Base-by-base conservation (phyloP, 2,113 vertebrate species). In the Struthidea cinerea region DNA sequence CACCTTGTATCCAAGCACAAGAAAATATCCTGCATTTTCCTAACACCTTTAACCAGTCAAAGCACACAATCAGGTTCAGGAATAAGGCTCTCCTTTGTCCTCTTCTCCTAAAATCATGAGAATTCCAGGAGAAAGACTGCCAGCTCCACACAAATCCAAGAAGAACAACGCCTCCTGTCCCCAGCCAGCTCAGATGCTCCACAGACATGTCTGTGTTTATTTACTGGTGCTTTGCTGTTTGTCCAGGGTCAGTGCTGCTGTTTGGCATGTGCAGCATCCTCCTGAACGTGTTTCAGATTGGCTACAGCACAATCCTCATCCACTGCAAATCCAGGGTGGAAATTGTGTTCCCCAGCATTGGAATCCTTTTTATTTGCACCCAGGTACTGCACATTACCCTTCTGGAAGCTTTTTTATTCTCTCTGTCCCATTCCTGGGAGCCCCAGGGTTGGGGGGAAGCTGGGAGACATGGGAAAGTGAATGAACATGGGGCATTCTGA, bases 241-340 rank as follows among this genome's bases (percentile, higher is more conserved):
- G 16, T n/a, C 56, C 97, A 99, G 99, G 98, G 65, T 99, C 98
- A n/a, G 97, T 99, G 37, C 28, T 98, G 61, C 96, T 99, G 22
- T 99, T 99, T 0, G 98, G 98, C 52, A 96, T 55, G 19, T 98
- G 98, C 96, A 99, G 98, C 39, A 8, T 99, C 89, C 96, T 98
- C 85, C 98, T 99, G 87, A 97, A 97, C 2, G 10, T 98, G 73
- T 99, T 98, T 97, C 98, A 96, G 39, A 97, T 98, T 6, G 98
- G 98, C 13, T 98, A 99, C 50, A 81, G 96, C 16, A 3, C 97
- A 10, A 95, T 96, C 44, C 97, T 98, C 91, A 65, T 55, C 47
- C 87, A 97, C 8, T 99, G 99, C 94, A 98, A 97, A 61, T 97
- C 97, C 1, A 77, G 65, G 6, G 67, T 97, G 10, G 95, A 97